Conservation (phyloP, 2,113 vertebrate genomes). For the Miniopterus natalensis region DNA sequence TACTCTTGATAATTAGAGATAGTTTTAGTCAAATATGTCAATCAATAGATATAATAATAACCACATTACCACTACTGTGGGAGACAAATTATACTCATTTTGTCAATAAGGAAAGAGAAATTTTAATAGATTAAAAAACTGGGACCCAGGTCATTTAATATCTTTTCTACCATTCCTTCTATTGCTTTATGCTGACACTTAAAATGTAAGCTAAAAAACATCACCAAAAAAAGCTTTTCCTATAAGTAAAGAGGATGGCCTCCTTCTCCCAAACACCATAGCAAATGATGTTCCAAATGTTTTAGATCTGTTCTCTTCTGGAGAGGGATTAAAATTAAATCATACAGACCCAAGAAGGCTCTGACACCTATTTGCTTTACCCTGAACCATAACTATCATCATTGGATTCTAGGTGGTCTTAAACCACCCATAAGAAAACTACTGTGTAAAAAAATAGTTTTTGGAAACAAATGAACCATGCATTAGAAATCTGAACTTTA, state of each 20-base stretch:
- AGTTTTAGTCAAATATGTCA: neutral
- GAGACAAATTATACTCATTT: neutral
- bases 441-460: neutral
- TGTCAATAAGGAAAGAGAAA: neutral
- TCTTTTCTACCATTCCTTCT: neutral
- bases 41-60: neutral
- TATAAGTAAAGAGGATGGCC: neutral
- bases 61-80: neutral
- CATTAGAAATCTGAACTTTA: neutral
- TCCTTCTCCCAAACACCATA: neutral
- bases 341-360: neutral
- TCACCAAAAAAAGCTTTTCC: neutral
- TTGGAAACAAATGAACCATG: neutral
- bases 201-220: constrained; percentile 37
- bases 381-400: neutral
- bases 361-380: neutral
- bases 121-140: neutral
- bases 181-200: neutral
- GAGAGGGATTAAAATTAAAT: neutral
- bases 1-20: neutral
- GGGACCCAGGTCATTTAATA: neutral
- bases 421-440: neutral
- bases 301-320: neutral
- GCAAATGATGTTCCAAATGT: neutral
- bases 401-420: neutral